Conservation (phyloP, 2,888 invertebrate genomes). For the Capitulum mitella region DNA sequence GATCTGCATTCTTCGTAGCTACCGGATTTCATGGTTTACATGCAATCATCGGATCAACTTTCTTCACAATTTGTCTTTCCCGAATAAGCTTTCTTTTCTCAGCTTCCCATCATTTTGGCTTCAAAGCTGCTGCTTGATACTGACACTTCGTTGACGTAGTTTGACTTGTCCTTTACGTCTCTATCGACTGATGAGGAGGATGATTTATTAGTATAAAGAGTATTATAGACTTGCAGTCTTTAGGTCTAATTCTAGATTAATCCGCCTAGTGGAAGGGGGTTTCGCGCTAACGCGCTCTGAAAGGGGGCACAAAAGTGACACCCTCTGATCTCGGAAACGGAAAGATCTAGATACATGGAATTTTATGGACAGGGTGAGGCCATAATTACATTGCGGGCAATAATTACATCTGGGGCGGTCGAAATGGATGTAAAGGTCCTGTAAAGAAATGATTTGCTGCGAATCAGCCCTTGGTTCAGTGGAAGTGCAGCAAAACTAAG, state of each 20-base stretch:
- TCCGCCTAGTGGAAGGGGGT: no score
- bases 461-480: no score
- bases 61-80: not conserved
- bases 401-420: not conserved
- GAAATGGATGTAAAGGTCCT: no score
- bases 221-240: not conserved
- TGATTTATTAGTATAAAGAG: not conserved
- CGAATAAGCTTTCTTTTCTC: not conserved
- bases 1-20: not conserved
- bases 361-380: no score
- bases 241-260: not conserved
- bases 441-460: no score
- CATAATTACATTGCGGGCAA: no score
- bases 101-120: not conserved
- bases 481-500: no score
- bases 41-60: not conserved
- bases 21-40: not conserved
- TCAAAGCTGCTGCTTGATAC: not conserved
- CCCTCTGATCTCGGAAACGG: no score
- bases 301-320: no score
- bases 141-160: not conserved
- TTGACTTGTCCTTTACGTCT: not conserved
- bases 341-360: no score
- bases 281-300: no score
- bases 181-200: not conserved